Evolutionary conservation across 2,888 invertebrate genomes (phyloP).

Genomic region (Macaria liturata): DNA sequence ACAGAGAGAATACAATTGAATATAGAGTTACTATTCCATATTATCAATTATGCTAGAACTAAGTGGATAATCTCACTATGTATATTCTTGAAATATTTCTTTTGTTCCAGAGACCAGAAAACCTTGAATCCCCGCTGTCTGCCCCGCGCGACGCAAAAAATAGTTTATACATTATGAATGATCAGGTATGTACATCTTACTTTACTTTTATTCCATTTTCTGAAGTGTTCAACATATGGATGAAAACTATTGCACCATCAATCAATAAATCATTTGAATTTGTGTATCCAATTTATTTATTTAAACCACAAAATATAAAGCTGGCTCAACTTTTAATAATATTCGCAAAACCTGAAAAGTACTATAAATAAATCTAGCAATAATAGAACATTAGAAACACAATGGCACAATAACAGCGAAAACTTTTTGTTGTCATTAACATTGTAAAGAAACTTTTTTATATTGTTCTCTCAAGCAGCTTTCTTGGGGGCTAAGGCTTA

Average conservation of each 20-base stretch:
- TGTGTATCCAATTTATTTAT: no score
- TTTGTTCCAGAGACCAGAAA: constrained; percentile 89
- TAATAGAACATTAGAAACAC: constrained; percentile 27
- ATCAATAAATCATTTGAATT: no score
- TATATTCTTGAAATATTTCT: constrained; percentile 37
- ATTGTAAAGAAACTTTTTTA: constrained; percentile 50
- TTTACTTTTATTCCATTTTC: no score
- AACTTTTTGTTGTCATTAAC: constrained; percentile 57
- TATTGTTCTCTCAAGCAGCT: constrained; percentile 51
- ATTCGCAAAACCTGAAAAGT: no score
- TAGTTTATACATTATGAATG: constrained; percentile 89
- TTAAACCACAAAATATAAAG: no score
- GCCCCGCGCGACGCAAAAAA: constrained; percentile 86
- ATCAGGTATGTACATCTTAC: constrained; percentile 81
- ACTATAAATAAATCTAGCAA: not conserved
- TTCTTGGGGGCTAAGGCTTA: constrained; percentile 38
- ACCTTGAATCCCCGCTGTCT: constrained; percentile 88
- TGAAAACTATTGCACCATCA: no score
- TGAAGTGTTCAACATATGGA: no score
- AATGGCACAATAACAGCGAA: constrained; percentile 58
- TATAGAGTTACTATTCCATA: no score
- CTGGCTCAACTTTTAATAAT: no score
- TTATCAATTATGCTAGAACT: not conserved
- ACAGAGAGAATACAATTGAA: no score
- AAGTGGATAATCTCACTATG: constrained; percentile 9